These are phyloP conservation scores for Smutsia temminckii DNA, from an alignment of 2,797 vertebrate genomes.

Conservation along the genomic window DNA sequence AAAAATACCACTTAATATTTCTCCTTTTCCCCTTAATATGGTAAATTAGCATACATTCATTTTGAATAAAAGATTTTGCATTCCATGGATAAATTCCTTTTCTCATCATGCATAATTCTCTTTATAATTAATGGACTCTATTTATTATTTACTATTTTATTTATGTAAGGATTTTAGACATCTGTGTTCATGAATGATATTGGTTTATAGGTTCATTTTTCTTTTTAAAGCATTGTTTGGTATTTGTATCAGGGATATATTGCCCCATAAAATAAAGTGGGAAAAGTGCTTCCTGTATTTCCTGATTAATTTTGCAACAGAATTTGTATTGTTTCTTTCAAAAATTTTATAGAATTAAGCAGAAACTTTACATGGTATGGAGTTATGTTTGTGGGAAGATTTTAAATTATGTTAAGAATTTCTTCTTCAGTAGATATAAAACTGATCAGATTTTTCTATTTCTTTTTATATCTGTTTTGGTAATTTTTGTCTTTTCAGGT, in stretches of 20 bases:
- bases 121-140: not conserved
- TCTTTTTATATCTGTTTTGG: not conserved
- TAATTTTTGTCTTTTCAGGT: not conserved
- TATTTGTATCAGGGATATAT: not conserved
- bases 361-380: not conserved
- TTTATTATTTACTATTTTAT: not conserved
- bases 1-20: not conserved
- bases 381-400: not conserved
- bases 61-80: not conserved
- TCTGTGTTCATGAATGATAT: not conserved
- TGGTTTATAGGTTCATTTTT: not conserved
- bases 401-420: not conserved
- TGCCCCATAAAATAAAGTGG: not conserved
- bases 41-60: not conserved
- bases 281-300: not conserved
- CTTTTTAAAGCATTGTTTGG: not conserved
- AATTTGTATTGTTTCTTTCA: not conserved
- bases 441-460: not conserved
- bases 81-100: not conserved
- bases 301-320: not conserved
- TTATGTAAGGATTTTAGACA: not conserved
- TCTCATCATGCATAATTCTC: not conserved
- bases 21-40: not conserved
- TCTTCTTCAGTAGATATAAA: not conserved
- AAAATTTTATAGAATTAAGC: not conserved